A percentile compares a stretch with the other conserved stretches of the same genome.
phyloP scores from a whole-genome alignment of 2,888 invertebrate genomes.

The Himalopsyche anomala region DNA sequence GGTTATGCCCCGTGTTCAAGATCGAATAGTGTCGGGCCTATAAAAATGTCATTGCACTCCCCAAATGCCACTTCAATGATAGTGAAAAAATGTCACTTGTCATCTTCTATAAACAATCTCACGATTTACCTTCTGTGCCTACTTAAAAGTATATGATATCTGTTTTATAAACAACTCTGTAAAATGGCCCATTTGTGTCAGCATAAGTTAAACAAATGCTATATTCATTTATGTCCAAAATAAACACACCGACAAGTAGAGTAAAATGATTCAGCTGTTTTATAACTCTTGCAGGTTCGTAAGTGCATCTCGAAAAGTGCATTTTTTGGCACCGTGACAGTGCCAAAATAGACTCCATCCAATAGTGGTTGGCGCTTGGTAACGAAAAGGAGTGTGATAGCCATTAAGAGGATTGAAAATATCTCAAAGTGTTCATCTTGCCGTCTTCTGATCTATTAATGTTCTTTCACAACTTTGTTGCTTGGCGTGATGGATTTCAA shows the following conservation, averaged over 20 bases:
- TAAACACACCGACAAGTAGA: constrained; percentile 8
- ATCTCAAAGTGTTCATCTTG: background rate
- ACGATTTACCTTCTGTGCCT: too few relatives aligned
- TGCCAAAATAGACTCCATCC: constrained; percentile 55
- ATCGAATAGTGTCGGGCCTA: too few relatives aligned
- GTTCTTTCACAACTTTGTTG: background rate
- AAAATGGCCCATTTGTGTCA: constrained; percentile 16
- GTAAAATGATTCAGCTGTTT: constrained; percentile 28
- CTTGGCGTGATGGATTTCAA: background rate
- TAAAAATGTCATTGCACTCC: too few relatives aligned
- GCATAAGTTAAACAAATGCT: background rate
- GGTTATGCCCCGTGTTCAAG: too few relatives aligned
- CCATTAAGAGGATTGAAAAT: constrained; percentile 11
- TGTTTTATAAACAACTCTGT: constrained; percentile 13
- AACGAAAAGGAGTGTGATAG: background rate
- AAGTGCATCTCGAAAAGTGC: constrained; percentile 48
- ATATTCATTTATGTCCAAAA: background rate
- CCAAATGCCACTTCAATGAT: too few relatives aligned
- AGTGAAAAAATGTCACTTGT: too few relatives aligned
- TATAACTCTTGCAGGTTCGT: constrained; percentile 13
- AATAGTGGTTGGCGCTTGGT: constrained; percentile 25
- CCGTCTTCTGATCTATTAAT: constrained; percentile 5
- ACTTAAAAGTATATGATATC: too few relatives aligned
- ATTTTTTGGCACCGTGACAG: constrained; percentile 62
- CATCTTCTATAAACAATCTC: too few relatives aligned